phyloP scores from a whole-genome alignment of 2,113 vertebrate species.

The Oceanites oceanicus region DNA sequence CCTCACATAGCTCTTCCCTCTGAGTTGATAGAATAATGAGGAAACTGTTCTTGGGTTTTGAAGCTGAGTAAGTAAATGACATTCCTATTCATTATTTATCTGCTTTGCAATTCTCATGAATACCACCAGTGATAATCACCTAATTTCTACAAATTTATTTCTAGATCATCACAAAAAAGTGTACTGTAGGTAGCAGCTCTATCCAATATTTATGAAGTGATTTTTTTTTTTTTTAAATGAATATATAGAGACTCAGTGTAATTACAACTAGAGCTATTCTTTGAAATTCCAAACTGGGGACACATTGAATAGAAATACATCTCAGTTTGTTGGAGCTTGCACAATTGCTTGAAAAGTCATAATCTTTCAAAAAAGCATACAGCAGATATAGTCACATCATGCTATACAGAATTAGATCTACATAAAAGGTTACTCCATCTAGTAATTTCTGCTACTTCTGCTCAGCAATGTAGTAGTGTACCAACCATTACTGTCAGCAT shows the following conservation, averaged over 20 bases:
- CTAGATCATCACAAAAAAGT: neutral
- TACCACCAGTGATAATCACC: constrained; percentile 58
- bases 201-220: constrained; percentile 50
- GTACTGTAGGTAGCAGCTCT: neutral
- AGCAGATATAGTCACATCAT: neutral
- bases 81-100: constrained; percentile 74
- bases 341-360: neutral
- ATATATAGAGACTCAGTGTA: neutral
- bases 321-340: neutral
- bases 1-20: neutral
- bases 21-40: constrained; percentile 50
- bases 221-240: neutral
- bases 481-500: neutral
- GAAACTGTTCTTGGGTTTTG: constrained; percentile 2
- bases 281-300: neutral
- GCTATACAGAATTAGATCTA: neutral
- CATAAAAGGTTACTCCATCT: neutral
- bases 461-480: neutral
- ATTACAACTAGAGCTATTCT: neutral
- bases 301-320: neutral
- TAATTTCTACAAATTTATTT: constrained; percentile 28
- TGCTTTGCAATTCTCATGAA: constrained; percentile 58
- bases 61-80: constrained; percentile 55
- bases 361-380: neutral
- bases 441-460: neutral